Percentiles rank a stretch among this genome's conserved stretches.
Evolutionary conservation across 2,888 invertebrate species (phyloP).

Genomic region (Eupithecia exiguata): DNA sequence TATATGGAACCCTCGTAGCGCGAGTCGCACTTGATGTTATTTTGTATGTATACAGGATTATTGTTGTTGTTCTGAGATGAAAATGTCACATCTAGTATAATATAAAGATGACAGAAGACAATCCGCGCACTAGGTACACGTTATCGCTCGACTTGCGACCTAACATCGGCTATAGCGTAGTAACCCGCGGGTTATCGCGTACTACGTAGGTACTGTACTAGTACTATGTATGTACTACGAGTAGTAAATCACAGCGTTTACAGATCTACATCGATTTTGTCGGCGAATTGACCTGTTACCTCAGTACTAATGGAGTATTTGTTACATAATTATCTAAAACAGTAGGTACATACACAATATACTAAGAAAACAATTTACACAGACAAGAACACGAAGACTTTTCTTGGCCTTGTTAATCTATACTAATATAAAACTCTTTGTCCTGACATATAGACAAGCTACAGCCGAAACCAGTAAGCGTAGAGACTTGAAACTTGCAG

Average conservation of each 20-base stretch:
- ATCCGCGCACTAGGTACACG: neutral
- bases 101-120: neutral
- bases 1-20: too few species aligned
- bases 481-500: too few species aligned
- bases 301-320: neutral
- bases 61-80: too few species aligned
- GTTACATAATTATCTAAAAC: neutral
- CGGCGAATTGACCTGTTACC: slow-evolving; percentile 3
- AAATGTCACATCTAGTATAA: too few species aligned
- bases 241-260: neutral
- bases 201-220: neutral
- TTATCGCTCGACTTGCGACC: slow-evolving; percentile 12
- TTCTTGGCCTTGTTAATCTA: too few species aligned
- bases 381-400: neutral
- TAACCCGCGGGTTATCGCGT: slow-evolving; percentile 51
- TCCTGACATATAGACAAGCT: too few species aligned
- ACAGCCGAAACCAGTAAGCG: too few species aligned
- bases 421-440: too few species aligned
- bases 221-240: too few species aligned
- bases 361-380: neutral
- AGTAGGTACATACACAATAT: neutral
- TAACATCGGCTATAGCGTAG: slow-evolving; percentile 43
- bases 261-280: slow-evolving; percentile 1
- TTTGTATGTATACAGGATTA: too few species aligned
- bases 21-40: too few species aligned